Base-by-base conservation (phyloP, 64 coral and sea anemone species). In the Actinia tenebrosa region DNA sequence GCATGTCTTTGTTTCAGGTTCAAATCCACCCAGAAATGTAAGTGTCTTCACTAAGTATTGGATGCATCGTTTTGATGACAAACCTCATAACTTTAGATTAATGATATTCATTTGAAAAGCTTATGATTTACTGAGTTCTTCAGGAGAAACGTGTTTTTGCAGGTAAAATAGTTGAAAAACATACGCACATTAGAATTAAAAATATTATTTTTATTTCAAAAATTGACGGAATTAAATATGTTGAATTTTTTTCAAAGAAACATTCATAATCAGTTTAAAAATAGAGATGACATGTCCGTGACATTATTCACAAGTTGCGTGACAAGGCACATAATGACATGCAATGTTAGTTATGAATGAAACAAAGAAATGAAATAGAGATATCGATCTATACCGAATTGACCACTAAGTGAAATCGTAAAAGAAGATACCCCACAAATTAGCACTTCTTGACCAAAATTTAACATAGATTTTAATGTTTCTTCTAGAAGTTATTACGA, bases 291-390 rank as follows among this genome's bases (percentile, higher is more conserved):
- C 63, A 23, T 25, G 22, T n/a, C 19, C 63, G 63, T 66, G 63
- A 66, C 63, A 66, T n/a, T 66, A 25, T 66, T 66, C n/a, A 23
- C 4, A 20, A 66, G 63, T 66, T 66, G 63, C 63, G 63, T 66
- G 63, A 66, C 63, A n/a, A n/a, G 63, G 1, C 6, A 66, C 15
- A 61, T 61, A 61, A 61, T 61, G 60, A 61, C 10, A 61, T 61
- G 9, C 60, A 61, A 16, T 18, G 47, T 50, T 50, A 61, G 60
- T 43, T 15, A 79, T 45, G 77, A 79, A 19, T 17, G 43, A 79
- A 79, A 89, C 50, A 84, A 23, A 10, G 50, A 45, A 60, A 78
- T 52, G 27, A 90, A 77, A 56, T 61, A 17, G 19, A 60, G 83
- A 90, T 27, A 72, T 19, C 20, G 56, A 85, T 85, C 13, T 63